Conservation (phyloP, 2,888 invertebrate species). For the Agriopis aurantiaria region DNA sequence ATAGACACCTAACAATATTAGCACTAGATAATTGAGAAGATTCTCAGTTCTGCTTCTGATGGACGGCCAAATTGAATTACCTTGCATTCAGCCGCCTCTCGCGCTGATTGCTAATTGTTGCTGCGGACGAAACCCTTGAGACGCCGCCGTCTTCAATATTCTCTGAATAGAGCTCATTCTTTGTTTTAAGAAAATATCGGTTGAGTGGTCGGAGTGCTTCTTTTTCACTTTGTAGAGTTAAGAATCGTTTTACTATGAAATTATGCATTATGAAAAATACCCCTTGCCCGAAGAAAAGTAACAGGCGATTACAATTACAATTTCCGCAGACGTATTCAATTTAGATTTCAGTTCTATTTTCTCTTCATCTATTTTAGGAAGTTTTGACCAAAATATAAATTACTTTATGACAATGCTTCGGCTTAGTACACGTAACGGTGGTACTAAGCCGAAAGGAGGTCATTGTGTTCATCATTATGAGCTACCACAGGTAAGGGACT, state of each 20-base stretch:
- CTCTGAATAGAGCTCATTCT: slow-evolving; percentile 21
- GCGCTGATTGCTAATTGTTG: slow-evolving; percentile 48
- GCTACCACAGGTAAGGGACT: too few species aligned
- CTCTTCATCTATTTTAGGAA: neutral
- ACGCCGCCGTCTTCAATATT: slow-evolving; percentile 29
- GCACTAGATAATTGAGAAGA: slow-evolving; percentile 43
- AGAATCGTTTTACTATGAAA: neutral
- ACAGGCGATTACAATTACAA: too few species aligned
- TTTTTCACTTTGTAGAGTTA: neutral
- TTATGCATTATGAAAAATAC: neutral
- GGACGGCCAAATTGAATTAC: slow-evolving; percentile 46
- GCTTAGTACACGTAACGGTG: too few species aligned
- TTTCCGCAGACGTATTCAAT: too few species aligned
- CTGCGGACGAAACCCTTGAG: slow-evolving; percentile 38
- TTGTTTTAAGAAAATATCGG: slow-evolving; percentile 20
- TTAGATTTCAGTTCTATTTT: too few species aligned
- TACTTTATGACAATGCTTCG: neutral
- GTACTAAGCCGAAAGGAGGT: too few species aligned
- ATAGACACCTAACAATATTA: slow-evolving; percentile 39
- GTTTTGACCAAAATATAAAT: neutral
- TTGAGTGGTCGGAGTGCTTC: neutral
- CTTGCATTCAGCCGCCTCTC: slow-evolving; percentile 43
- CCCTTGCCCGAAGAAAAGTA: neutral
- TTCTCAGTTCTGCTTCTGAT: slow-evolving; percentile 39
- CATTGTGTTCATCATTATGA: too few species aligned